Evolutionary conservation across 2,888 invertebrate genomes (phyloP), one percentile per base, ranked within the genome.

Genomic region (Shargacucullia verbasci): DNA sequence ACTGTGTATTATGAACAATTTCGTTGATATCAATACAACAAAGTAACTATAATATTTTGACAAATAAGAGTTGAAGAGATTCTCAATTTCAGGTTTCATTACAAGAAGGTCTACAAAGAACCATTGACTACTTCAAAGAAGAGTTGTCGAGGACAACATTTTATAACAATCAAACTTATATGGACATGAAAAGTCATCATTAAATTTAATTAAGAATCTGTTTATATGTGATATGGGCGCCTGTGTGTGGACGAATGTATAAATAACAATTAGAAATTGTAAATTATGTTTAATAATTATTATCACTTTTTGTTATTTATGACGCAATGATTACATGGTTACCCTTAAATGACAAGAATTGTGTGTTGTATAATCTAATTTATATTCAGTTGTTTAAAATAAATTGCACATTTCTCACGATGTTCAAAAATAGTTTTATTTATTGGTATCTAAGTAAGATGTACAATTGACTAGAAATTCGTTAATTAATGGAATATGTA

Each of bases 111-210:
- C 95, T 99, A 11, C 96, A 97, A 78, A 97, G 96, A 90, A 99
- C 99, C 29, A 98, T 99, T 59, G 96, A 97, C 61, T 99, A 99
- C 89, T 99, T 99, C 89, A 96, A 96, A 66, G 97, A 97, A 83
- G 99, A 99, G 92, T 92, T 99, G 59, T 88, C 91, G n/a, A 84
- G 94, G 70, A 91, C 89, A 48, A 91, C 92, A 55, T 92, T 92
- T 78, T 84, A 85, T 59, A 92, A 93, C 64, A 94, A 94, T 76
- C 92, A 93, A 77, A 94, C 93, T 3, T 94, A 94, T 69, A 91
- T 94, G 84, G 87, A 94, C 66, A 82, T 85, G 40, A 91, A 88
- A 80, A 83, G 80, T 68, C 84, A 83, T 67, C 86, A 86, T 70
- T 88, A 82, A 62, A 64, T 60, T 46, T 62, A 53, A 59, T 65